Base-by-base conservation (phyloP, 2,888 invertebrate species). In the Acleris emargana region DNA sequence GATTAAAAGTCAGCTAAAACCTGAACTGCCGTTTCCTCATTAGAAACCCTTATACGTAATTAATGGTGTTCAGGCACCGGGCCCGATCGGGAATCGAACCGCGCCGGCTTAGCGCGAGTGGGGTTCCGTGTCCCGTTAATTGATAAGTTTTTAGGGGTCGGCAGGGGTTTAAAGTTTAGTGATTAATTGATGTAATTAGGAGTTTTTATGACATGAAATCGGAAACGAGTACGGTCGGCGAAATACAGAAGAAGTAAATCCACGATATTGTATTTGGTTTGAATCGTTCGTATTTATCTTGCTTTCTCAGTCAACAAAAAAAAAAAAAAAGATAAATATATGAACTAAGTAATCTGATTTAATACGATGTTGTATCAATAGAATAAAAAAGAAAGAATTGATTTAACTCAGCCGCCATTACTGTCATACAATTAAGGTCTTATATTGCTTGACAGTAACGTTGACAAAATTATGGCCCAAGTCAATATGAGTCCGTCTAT, bases 171-270 rank as follows among this genome's bases (percentile, higher is more conserved):
- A 49, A 49, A 49, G 49, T 49, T 49, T 17, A 7, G 49, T 49
- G 49, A 49, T 49, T 49, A 49, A 49, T 49, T 49, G 49, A 18
- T 11, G 18, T 17, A 49, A 49, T 49, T 49, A 18, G 17, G 17
- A n/a, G 17, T 49, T 49, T 17, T 17, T 38, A 4, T 11, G 9
- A 38, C 4, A 3, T 13, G 3, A 9, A 3, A 5, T 13, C 1
- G 38, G 13, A 13, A 38, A 11, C 32, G 32, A 32, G 32, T 32
- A 11, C 11, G 7, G 28, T 28, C 2, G 32, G 43, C 43, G n/a
- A 43, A 43, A 16, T 43, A 6, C 7, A 6, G 25, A 43, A 32
- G 32, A 32, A 9, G 32, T 32, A 5, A 25, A 25, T 5, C 2
- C 5, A 25, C 25, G 5, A 25, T 5, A 25, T 25, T 25, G 20